A percentile compares a stretch with the other conserved stretches of the same genome.
phyloP scores from a whole-genome alignment of 1,140 invertebrate genomes.

The Anoplolepis gracilipes region DNA sequence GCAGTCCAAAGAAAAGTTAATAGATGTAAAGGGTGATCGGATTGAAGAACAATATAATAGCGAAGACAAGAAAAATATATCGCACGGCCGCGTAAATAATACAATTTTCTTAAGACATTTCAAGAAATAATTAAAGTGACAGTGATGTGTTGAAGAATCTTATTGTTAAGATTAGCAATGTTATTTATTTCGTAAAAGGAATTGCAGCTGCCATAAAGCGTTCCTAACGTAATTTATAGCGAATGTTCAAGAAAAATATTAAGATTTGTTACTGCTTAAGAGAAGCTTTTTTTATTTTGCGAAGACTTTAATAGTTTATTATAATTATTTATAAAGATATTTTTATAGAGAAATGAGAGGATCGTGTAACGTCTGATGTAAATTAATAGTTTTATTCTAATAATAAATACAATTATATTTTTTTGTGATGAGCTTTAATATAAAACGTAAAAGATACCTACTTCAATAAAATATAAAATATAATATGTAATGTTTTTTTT shows the following conservation, averaged over 20 bases:
- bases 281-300: neutral
- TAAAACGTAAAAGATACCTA: neutral
- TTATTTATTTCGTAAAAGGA: constrained; percentile 33
- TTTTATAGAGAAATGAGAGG: too few species aligned
- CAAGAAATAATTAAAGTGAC: neutral
- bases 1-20: neutral
- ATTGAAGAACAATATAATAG: neutral
- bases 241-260: neutral
- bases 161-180: neutral
- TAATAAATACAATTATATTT: neutral
- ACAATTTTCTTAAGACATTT: neutral
- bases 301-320: neutral
- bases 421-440: constrained; percentile 22
- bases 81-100: neutral
- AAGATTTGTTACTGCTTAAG: constrained; percentile 6
- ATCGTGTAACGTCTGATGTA: neutral
- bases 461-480: neutral
- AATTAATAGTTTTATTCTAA: constrained; percentile 3
- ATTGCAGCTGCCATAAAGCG: neutral
- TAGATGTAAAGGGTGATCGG: neutral
- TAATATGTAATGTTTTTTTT: too few species aligned
- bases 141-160: neutral
- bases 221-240: neutral
- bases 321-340: too few species aligned
- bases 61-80: neutral